Conservation (phyloP, 1,140 invertebrate species). For the Macrobrachium rosenbergii region DNA sequence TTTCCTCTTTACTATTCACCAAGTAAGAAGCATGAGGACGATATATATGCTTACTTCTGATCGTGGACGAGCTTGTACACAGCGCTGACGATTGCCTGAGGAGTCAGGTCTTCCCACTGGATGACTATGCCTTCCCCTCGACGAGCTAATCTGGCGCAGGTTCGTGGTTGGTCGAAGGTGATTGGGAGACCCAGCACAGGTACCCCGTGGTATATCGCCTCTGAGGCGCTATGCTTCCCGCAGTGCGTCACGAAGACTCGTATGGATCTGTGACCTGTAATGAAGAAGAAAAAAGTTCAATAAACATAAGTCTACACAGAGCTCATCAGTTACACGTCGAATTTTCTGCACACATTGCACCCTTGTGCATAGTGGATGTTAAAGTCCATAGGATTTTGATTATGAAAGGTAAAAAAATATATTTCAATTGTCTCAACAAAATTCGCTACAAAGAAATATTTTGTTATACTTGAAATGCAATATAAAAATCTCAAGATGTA, state of each 20-base stretch:
- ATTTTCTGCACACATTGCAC: no score
- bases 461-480: no score
- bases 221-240: conserved; percentile 71
- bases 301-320: no score
- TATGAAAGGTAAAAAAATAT: no score
- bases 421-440: no score
- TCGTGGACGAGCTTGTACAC: conserved; percentile 30
- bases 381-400: no score
- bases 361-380: no score
- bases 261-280: conserved; percentile 68
- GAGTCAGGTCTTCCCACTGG: conserved; percentile 57
- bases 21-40: neutral
- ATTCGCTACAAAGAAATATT: no score
- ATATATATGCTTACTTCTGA: conserved; percentile 17
- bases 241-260: conserved; percentile 71
- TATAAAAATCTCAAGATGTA: no score
- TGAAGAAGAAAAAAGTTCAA: neutral
- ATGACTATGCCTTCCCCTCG: conserved; percentile 48
- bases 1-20: neutral
- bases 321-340: no score
- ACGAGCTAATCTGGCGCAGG: conserved; percentile 48
- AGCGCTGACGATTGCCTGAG: neutral
- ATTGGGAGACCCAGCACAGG: conserved; percentile 73
- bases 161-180: conserved; percentile 70
- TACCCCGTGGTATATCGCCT: conserved; percentile 72